Evolutionary conservation across 2,888 invertebrate genomes (phyloP).

Genomic region (Plusia festucae): DNA sequence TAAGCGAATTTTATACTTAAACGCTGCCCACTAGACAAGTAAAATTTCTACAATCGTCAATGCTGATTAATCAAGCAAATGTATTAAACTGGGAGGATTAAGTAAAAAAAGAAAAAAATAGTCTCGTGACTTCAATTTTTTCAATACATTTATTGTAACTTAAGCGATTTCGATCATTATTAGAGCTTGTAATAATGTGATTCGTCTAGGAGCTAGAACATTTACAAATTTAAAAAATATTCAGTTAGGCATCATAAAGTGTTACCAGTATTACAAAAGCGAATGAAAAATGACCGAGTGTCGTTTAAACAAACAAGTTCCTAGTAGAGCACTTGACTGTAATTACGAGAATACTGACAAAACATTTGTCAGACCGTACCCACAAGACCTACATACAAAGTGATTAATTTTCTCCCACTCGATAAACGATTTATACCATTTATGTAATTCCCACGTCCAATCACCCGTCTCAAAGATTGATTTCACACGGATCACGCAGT

Average conservation of each 20-base stretch:
- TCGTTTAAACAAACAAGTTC: neutral
- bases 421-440: slow-evolving; percentile 4
- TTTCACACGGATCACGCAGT: slow-evolving; percentile 10
- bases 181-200: no score
- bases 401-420: neutral
- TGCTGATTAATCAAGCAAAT: no score
- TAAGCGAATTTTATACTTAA: neutral
- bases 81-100: no score
- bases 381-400: slow-evolving; percentile 3
- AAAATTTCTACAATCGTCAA: no score
- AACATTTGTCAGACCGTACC: slow-evolving; percentile 4
- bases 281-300: neutral
- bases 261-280: neutral
- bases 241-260: neutral
- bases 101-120: no score
- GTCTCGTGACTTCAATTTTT: no score
- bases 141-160: no score
- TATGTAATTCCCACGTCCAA: slow-evolving; percentile 2
- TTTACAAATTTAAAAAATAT: neutral
- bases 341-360: neutral
- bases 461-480: slow-evolving; percentile 10
- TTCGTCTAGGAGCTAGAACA: no score
- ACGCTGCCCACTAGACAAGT: no score
- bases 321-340: slow-evolving; percentile 4
- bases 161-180: no score